Percentiles rank a stretch among this genome's conserved stretches.
These are phyloP conservation scores for Pyrrhia umbra DNA, from an alignment of 2,888 invertebrate species.

Conservation along the genomic window DNA sequence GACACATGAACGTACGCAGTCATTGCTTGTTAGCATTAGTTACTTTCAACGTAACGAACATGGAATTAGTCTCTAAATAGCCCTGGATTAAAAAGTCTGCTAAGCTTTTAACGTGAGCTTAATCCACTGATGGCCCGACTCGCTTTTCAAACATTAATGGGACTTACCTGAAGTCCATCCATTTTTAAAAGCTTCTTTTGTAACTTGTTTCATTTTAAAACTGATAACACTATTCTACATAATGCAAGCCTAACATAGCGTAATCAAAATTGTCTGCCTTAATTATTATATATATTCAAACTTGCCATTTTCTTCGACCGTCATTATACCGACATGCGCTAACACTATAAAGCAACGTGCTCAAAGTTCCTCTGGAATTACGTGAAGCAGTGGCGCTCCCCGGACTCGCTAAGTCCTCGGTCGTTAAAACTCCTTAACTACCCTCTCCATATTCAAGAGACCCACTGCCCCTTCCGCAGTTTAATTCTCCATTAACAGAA, in stretches of 20 bases:
- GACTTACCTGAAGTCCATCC: too few relatives aligned
- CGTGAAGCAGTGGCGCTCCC: constrained; percentile 61
- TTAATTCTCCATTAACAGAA: constrained; percentile 72
- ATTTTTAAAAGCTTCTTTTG: too few relatives aligned
- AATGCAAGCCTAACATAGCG: too few relatives aligned
- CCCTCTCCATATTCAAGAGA: constrained; percentile 73
- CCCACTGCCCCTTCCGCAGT: constrained; percentile 65
- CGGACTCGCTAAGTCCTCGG: constrained; percentile 71
- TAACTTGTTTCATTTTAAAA: too few relatives aligned
- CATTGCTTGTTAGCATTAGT: constrained; percentile 39
- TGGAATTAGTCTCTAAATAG: constrained; percentile 21
- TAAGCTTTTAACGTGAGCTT: not conserved
- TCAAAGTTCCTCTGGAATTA: constrained; percentile 68
- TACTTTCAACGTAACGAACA: constrained; percentile 37
- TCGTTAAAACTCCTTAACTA: constrained; percentile 80
- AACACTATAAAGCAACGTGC: constrained; percentile 67
- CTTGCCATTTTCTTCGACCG: constrained; percentile 26
- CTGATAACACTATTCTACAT: too few relatives aligned
- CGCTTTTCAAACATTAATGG: not conserved
- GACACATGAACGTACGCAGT: constrained; percentile 14
- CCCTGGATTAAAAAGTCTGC: constrained; percentile 2
- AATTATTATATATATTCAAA: too few relatives aligned
- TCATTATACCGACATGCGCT: constrained; percentile 43
- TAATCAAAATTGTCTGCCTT: too few relatives aligned
- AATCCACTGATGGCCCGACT: not conserved